Evolutionary conservation across 2,113 vertebrate species (phyloP).

Genomic region (Austrofundulus limnaeus): DNA sequence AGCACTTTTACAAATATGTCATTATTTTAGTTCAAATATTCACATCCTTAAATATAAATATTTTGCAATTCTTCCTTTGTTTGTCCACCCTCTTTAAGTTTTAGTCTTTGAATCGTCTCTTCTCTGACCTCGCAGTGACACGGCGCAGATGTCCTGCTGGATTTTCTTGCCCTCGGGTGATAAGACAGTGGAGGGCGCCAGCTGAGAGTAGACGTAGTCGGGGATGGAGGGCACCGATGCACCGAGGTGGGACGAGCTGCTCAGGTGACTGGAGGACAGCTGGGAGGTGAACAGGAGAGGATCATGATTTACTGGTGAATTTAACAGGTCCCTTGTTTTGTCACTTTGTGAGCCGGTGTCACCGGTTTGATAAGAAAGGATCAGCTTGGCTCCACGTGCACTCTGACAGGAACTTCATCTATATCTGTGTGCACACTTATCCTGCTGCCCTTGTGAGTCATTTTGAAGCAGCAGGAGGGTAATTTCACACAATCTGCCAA

Average conservation of each 20-base stretch:
- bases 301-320: neutral
- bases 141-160: slow-evolving; percentile 87
- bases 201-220: slow-evolving; percentile 84
- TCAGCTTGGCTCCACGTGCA: neutral
- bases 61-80: neutral
- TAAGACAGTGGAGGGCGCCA: slow-evolving; percentile 74
- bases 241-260: slow-evolving; percentile 70
- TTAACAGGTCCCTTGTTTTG: neutral
- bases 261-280: slow-evolving; percentile 71
- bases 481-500: too few species aligned
- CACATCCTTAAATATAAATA: too few species aligned
- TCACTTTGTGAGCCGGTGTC: neutral
- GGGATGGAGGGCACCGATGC: slow-evolving; percentile 89
- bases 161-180: slow-evolving; percentile 84
- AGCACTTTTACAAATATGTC: too few species aligned
- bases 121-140: slow-evolving; percentile 75
- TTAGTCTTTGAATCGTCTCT: neutral
- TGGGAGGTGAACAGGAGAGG: slow-evolving; percentile 28
- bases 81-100: neutral
- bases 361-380: neutral
- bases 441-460: too few species aligned
- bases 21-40: too few species aligned
- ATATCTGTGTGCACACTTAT: too few species aligned
- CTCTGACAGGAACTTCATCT: neutral
- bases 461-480: too few species aligned